These are phyloP conservation scores for Peromyscus maniculatus DNA, from an alignment of 2,113 vertebrate genomes.

Conservation along the genomic window DNA sequence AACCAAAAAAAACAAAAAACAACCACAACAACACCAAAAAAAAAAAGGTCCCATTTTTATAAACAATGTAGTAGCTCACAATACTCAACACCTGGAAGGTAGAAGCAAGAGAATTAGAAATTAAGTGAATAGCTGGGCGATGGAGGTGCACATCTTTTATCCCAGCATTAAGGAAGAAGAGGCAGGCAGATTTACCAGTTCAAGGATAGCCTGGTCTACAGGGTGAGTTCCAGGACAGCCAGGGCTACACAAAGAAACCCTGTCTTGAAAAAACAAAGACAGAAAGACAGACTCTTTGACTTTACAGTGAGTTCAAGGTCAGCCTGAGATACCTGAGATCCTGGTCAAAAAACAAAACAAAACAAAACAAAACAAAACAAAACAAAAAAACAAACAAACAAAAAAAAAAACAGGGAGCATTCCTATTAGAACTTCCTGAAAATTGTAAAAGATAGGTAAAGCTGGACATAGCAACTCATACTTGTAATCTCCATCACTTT, in stretches of 20 bases:
- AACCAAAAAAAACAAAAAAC: too few species aligned
- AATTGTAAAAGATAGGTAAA: conserved; percentile 10
- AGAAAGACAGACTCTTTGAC: not conserved
- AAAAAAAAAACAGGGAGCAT: not conserved
- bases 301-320: not conserved
- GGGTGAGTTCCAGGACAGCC: not conserved
- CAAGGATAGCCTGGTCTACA: not conserved
- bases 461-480: too few species aligned
- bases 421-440: conserved; percentile 23
- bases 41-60: conserved; percentile 26
- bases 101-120: not conserved
- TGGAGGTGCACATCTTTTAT: not conserved
- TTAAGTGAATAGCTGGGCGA: not conserved
- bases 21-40: too few species aligned
- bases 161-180: not conserved
- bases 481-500: not conserved
- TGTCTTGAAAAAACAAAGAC: not conserved
- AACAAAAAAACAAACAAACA: not conserved
- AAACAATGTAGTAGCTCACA: not conserved
- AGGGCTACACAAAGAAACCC: not conserved
- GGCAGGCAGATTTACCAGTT: not conserved
- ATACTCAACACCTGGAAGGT: not conserved
- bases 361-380: not conserved
- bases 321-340: not conserved
- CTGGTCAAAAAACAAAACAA: not conserved